Conservation (phyloP, 1,140 invertebrate genomes). For the Tyrophagus putrescentiae region DNA sequence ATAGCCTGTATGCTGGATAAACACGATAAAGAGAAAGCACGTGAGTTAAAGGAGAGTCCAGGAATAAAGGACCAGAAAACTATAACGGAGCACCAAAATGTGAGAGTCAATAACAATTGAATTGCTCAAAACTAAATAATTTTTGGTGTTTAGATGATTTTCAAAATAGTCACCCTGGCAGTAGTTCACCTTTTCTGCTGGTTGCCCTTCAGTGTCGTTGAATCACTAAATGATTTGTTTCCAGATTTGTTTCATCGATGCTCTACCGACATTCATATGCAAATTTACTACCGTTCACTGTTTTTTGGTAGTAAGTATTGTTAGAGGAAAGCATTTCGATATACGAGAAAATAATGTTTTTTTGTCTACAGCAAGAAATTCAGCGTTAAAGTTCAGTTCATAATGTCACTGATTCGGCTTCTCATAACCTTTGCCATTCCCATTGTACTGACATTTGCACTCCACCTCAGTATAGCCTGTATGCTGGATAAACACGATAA, state of each 20-base stretch:
- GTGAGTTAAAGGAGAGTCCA: not conserved
- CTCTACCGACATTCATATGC: not conserved
- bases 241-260: constrained; percentile 8
- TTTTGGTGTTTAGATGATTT: not conserved
- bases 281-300: not conserved
- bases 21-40: not conserved
- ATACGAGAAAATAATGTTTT: no score
- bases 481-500: not conserved
- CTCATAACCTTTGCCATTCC: constrained; percentile 8
- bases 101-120: no score
- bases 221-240: constrained; percentile 17
- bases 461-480: constrained; percentile 5
- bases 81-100: constrained; percentile 4
- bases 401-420: not conserved
- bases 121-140: not conserved
- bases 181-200: constrained; percentile 6
- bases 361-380: no score
- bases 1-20: not conserved
- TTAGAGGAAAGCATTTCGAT: no score
- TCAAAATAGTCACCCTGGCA: constrained; percentile 3
- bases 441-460: not conserved
- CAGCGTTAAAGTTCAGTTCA: not conserved
- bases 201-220: constrained; percentile 1
- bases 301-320: no score
- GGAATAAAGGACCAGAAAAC: not conserved